Percentiles rank a stretch among this genome's conserved stretches.
Conservation (phyloP, 2,888 invertebrate genomes). For the Cancer borealis region DNA sequence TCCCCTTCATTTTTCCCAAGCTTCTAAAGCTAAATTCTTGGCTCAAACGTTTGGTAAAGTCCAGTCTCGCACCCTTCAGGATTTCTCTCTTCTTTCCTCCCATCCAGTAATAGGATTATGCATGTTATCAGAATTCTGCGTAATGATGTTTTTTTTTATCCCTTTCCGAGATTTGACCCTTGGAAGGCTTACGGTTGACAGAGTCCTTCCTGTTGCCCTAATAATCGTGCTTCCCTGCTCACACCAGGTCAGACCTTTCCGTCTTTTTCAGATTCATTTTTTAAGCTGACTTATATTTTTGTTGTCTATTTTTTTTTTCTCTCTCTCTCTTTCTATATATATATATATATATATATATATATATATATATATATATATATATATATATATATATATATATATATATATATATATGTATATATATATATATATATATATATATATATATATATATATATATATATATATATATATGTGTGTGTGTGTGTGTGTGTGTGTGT, state of each 20-base stretch:
- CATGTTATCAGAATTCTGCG: not conserved
- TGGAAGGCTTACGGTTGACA: not conserved
- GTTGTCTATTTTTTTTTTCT: not conserved
- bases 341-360: too few relatives aligned
- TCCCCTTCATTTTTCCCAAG: not conserved
- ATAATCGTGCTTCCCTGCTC: not conserved
- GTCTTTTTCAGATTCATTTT: not conserved
- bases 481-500: too few relatives aligned
- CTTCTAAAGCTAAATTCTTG: constrained; percentile 7
- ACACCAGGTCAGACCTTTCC: not conserved
- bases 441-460: too few relatives aligned
- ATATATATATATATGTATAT: too few relatives aligned
- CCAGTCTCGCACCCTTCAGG: not conserved
- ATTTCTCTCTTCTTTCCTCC: not conserved
- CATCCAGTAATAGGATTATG: not conserved
- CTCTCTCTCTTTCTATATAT: too few relatives aligned
- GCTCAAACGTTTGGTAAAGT: not conserved
- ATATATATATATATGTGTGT: too few relatives aligned
- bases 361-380: too few relatives aligned
- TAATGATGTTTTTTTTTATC: not conserved
- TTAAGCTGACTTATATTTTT: not conserved
- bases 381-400: too few relatives aligned
- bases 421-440: too few relatives aligned
- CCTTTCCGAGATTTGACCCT: not conserved
- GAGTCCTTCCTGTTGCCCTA: not conserved